Evolutionary conservation across 2,113 vertebrate species (phyloP).

Genomic region (Andinoacara biseriatus): DNA sequence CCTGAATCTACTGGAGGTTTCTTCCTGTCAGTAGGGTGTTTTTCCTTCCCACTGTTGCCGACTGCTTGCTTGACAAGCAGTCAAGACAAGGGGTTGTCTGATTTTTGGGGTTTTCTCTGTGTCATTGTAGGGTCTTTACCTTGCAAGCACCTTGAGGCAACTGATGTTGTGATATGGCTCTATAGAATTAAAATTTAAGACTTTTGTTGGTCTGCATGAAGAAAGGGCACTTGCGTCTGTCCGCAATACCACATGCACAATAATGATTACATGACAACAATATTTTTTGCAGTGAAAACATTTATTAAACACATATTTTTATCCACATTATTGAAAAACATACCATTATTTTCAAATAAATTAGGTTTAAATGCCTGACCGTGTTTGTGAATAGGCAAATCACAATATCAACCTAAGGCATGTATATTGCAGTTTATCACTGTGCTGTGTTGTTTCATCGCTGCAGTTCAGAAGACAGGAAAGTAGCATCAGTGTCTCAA

Average conservation of each 20-base stretch:
- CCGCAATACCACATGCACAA: not conserved
- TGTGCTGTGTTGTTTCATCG: conserved; percentile 64
- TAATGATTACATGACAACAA: conserved; percentile 23
- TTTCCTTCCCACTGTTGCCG: too few relatives aligned
- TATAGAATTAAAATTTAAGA: too few relatives aligned
- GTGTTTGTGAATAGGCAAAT: conserved; percentile 71
- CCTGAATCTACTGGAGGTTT: too few relatives aligned
- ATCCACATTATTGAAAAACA: conserved; percentile 74
- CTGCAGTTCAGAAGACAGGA: conserved; percentile 68
- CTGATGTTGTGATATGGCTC: too few relatives aligned
- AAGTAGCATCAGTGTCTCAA: conserved; percentile 52
- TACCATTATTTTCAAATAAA: conserved; percentile 75
- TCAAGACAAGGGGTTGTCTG: too few relatives aligned
- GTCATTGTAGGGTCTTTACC: too few relatives aligned
- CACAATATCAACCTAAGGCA: conserved; percentile 82
- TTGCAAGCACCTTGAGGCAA: too few relatives aligned
- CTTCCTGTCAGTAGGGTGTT: too few relatives aligned
- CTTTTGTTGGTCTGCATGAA: not conserved
- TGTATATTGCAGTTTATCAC: conserved; percentile 81
- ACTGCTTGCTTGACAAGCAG: too few relatives aligned
- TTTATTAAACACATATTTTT: conserved; percentile 82
- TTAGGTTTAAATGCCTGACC: conserved; percentile 74
- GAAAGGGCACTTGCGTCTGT: not conserved
- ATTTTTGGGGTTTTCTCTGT: too few relatives aligned
- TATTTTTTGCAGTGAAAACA: conserved; percentile 66